phyloP scores from a whole-genome alignment of 1,140 invertebrate species.

The Asobara japonica region DNA sequence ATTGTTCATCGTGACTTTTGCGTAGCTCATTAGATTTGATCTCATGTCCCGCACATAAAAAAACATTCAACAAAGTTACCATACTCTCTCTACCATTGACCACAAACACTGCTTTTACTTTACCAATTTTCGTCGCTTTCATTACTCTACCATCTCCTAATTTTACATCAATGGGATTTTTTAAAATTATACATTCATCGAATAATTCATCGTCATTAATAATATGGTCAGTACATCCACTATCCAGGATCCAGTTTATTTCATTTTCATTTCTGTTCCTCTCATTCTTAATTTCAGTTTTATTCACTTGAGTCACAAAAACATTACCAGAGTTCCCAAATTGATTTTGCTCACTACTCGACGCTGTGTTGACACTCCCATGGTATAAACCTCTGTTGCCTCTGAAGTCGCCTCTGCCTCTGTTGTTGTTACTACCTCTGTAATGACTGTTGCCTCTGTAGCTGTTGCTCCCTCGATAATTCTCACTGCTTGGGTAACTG shows the following conservation, averaged over 20 bases:
- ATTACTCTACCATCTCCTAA: slow-evolving; percentile 38
- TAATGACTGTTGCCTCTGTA: background rate
- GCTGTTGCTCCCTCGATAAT: background rate
- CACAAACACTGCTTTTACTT: slow-evolving; percentile 32
- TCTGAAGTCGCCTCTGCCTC: slow-evolving; percentile 28
- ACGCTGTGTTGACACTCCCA: no score
- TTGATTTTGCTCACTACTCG: no score
- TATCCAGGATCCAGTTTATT: slow-evolving; percentile 42
- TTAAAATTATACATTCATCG: slow-evolving; percentile 31
- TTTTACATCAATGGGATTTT: slow-evolving; percentile 41
- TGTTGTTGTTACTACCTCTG: slow-evolving; percentile 5
- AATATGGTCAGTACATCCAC: slow-evolving; percentile 39
- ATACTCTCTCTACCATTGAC: slow-evolving; percentile 25
- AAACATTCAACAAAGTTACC: slow-evolving; percentile 36
- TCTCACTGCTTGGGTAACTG: no score
- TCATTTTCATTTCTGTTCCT: slow-evolving; percentile 12
- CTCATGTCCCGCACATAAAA: slow-evolving; percentile 38
- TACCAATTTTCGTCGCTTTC: slow-evolving; percentile 40
- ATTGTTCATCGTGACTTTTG: slow-evolving; percentile 35
- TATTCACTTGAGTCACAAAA: slow-evolving; percentile 28
- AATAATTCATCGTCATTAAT: slow-evolving; percentile 37
- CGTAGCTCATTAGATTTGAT: slow-evolving; percentile 37
- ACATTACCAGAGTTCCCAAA: background rate
- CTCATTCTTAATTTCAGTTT: background rate
- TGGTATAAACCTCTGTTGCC: slow-evolving; percentile 12